phyloP scores from a whole-genome alignment of 2,797 vertebrate genomes.

The Sciurus carolinensis region DNA sequence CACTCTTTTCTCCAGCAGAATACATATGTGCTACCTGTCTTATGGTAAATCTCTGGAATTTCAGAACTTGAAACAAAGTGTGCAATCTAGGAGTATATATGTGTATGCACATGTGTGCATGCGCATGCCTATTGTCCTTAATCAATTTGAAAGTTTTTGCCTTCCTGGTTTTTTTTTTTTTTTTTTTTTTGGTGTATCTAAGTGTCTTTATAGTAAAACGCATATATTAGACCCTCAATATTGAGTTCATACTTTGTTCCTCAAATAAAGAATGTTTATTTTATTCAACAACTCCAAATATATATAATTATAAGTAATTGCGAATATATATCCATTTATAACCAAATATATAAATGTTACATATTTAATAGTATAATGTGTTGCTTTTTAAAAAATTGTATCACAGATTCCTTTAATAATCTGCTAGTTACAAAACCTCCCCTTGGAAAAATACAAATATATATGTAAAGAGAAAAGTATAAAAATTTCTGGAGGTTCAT shows the following conservation, averaged over 20 bases:
- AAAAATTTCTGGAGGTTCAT: background rate
- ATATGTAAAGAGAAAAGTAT: background rate
- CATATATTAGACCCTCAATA: background rate
- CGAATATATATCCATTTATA: too few relatives aligned
- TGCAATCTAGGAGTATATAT: background rate
- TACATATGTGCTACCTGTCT: background rate
- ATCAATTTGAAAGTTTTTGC: background rate
- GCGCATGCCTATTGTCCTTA: background rate
- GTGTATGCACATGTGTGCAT: background rate
- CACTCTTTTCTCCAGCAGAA: background rate
- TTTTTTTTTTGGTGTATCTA: background rate
- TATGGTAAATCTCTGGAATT: constrained; percentile 5
- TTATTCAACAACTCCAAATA: constrained; percentile 1
- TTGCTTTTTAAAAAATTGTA: background rate
- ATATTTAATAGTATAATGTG: constrained; percentile 31
- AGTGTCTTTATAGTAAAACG: constrained; percentile 19
- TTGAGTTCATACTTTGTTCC: background rate
- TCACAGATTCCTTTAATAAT: background rate
- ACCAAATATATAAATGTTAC: background rate
- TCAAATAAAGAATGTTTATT: background rate
- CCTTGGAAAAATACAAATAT: constrained; percentile 3
- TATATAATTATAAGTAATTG: background rate
- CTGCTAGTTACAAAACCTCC: background rate
- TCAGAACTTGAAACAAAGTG: constrained; percentile 1
- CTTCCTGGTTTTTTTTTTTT: background rate